These are phyloP conservation scores for Okapia johnstoni DNA, from an alignment of 2,113 vertebrate genomes.

Conservation along the genomic window DNA sequence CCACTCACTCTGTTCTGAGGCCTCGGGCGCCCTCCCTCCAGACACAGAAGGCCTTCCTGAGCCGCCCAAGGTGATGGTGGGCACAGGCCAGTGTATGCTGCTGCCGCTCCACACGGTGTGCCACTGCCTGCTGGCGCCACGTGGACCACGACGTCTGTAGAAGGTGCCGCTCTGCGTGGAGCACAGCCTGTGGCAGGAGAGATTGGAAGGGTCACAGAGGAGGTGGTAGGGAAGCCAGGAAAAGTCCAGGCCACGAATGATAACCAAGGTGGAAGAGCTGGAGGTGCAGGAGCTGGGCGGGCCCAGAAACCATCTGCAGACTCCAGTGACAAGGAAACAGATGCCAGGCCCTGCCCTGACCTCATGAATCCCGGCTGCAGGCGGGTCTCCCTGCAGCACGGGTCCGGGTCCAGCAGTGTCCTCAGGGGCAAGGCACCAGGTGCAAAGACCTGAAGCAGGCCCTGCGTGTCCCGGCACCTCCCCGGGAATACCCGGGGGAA, in stretches of 20 bases:
- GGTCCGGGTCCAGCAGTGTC: neutral
- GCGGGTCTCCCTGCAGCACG: neutral
- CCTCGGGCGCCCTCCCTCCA: conserved; percentile 75
- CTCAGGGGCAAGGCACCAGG: neutral
- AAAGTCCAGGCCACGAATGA: neutral
- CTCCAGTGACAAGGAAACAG: neutral
- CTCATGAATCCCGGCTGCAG: neutral
- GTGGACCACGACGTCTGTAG: conserved; percentile 78
- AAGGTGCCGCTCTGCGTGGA: conserved; percentile 79
- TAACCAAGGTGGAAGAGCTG: neutral
- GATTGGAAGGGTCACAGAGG: neutral
- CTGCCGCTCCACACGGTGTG: conserved; percentile 17
- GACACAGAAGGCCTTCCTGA: conserved; percentile 65
- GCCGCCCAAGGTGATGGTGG: conserved; percentile 42
- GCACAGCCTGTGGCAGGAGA: conserved; percentile 81
- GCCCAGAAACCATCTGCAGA: neutral
- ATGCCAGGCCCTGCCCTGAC: neutral
- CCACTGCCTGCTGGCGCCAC: conserved; percentile 79
- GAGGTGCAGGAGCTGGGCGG: too few species aligned
- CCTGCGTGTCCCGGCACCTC: neutral
- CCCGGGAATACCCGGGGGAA: neutral
- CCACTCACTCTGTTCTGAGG: conserved; percentile 74
- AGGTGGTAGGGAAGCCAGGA: neutral
- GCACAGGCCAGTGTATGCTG: conserved; percentile 49
- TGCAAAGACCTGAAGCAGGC: neutral